Base-by-base conservation (phyloP, 2,113 vertebrate species). In the Macquaria ambigua region DNA sequence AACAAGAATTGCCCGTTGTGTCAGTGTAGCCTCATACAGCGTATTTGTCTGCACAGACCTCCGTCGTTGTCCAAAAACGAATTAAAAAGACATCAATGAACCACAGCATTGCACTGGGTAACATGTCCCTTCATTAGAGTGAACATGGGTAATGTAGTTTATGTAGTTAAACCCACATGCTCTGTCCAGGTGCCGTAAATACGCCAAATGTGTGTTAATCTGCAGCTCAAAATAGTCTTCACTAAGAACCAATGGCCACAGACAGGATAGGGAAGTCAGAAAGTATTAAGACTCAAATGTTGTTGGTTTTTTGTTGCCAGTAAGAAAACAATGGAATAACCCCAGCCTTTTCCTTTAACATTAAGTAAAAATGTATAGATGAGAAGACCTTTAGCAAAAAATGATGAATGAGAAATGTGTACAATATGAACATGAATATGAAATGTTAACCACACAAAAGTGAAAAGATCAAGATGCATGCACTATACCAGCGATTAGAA, bases 391-490 rank as follows among this genome's bases (percentile, higher is more conserved):
- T 71, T 41, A 9, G 39, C 12, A 23, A 66, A 74, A 82, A 31
- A 63, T 0, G 2, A 87, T 61, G 8, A 64, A 82, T 61, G 48
- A 1, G 20, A 79, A 41, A 73, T 56, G 8, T 61, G 53, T 62
- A 46, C 56, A 75, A 63, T 59, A 52, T 71, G 59, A 74, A 59
- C 61, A 79, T 56, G 34, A 69, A 61, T 72, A 18, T 79, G 56
- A 87, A 80, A 83, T 72, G 81, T 61, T 56, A 85, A 28, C 58
- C 18, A 39, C 55, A 72, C 50, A 56, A 87, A 86, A 63, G 18
- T 16, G 2, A 41, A 61, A 72, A 18, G n/a, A 83, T 77, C 70
- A 43, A 77, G 58, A 82, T 55, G 28, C 25, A 69, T 52, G 20
- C 21, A 48, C 34, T 1, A 10, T 59, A 70, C 78, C 74, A 74